A percentile compares a stretch with the other conserved stretches of the same genome.
Evolutionary conservation across 2,113 vertebrate species (phyloP).

Genomic region (Xenus cinereus): DNA sequence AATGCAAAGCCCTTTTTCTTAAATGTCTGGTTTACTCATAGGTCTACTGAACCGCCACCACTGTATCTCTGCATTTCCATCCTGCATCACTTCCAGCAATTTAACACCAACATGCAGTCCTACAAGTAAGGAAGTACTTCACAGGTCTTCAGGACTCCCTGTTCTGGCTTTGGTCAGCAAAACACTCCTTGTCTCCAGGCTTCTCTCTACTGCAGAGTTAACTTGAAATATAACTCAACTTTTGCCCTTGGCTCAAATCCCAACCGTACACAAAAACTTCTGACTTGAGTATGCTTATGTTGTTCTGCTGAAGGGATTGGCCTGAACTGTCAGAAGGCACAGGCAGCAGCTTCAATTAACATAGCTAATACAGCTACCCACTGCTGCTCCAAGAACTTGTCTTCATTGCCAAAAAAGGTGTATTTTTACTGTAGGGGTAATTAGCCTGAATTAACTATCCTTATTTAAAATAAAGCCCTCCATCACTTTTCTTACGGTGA

Average conservation of each 20-base stretch:
- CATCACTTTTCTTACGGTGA: not conserved
- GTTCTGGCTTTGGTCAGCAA: slow-evolving; percentile 57
- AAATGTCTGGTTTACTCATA: not conserved
- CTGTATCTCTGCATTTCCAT: not conserved
- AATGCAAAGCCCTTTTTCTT: not conserved
- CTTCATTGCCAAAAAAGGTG: slow-evolving; percentile 61
- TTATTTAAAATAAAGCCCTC: not conserved
- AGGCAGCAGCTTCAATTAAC: not conserved
- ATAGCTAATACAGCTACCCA: not conserved
- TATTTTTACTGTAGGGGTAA: slow-evolving; percentile 24
- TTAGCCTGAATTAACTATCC: not conserved
- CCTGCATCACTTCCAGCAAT: not conserved
- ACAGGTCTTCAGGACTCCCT: slow-evolving; percentile 13
- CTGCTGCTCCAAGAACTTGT: not conserved
- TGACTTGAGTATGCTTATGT: slow-evolving; percentile 28
- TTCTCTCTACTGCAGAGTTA: slow-evolving; percentile 28
- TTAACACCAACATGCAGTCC: not conserved
- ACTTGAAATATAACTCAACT: slow-evolving; percentile 38
- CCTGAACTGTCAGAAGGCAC: not conserved
- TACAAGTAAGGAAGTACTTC: slow-evolving; percentile 27
- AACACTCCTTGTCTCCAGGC: not conserved
- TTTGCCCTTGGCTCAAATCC: slow-evolving; percentile 47
- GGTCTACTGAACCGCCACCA: not conserved
- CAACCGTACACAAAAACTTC: slow-evolving; percentile 38
- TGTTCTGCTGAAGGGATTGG: not conserved